Percentiles rank a stretch among this genome's conserved stretches.
Conservation (phyloP, 2,113 vertebrate species). For the Eudyptes chrysolophus region DNA sequence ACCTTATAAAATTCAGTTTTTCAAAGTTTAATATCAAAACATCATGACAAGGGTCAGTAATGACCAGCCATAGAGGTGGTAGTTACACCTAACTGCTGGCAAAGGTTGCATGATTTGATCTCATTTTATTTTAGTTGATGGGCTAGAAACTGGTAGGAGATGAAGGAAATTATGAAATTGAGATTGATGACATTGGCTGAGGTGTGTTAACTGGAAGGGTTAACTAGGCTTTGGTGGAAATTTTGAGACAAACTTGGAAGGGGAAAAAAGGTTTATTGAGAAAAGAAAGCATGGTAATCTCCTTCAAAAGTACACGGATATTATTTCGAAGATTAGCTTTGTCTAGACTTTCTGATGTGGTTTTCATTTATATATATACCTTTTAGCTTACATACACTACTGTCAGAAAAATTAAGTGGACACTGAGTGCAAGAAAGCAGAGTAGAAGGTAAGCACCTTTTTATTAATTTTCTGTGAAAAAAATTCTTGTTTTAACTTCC, state of each 20-base stretch:
- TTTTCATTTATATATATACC: not conserved
- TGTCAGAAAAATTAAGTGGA: not conserved
- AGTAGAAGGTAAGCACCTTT: not conserved
- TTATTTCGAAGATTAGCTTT: not conserved
- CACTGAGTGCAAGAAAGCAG: not conserved
- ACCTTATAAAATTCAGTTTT: not conserved
- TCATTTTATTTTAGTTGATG: not conserved
- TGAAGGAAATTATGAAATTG: not conserved
- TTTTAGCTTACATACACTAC: not conserved
- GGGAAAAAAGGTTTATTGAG: not conserved
- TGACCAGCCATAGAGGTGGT: not conserved
- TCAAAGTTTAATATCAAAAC: not conserved
- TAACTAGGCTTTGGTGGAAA: not conserved
- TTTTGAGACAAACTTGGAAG: not conserved
- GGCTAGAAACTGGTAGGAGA: not conserved
- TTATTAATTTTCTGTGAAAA: not conserved
- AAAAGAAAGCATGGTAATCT: not conserved
- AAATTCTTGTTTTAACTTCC: not conserved
- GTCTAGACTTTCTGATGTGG: not conserved
- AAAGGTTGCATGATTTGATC: not conserved
- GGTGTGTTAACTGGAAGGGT: not conserved
- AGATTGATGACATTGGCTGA: not conserved
- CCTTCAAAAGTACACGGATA: not conserved
- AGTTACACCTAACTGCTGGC: not conserved
- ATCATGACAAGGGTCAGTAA: not conserved